Evolutionary conservation across 2,888 invertebrate genomes (phyloP), one percentile per base, ranked within the genome.

Genomic region (Trissolcus japonicus): DNA sequence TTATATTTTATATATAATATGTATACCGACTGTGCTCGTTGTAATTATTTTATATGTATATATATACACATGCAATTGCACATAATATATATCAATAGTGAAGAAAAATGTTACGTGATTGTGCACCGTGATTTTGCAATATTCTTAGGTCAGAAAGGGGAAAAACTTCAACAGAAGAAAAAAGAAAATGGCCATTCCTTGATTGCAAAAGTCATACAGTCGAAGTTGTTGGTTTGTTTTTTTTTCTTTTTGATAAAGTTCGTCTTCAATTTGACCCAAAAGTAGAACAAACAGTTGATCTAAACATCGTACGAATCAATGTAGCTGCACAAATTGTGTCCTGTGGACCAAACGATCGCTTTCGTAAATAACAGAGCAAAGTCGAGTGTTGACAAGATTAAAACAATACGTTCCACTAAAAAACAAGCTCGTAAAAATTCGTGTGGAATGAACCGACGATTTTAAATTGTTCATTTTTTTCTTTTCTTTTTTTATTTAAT

Each of bases 291-390:
- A 76, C 76, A 75, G 50, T 35, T 11, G 35, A 35, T 35, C 11
- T 7, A 35, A 35, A 35, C 73, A 55, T 48, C 13, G 9, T 69
- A 40, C 48, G 35, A 35, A 63, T 78, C 65, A 65, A 80, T 84
- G 85, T 84, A 86, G 83, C 82, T 82, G 83, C 82, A 86, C 83
- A 35, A 65, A 59, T 59, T 63, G 51, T 29, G 81, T 84, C 80
- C 84, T 84, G 83, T 82, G 85, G 84, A 87, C 85, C 81, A 86
- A 76, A 81, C 83, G 41, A 40, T 83, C 81, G 80, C 78, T 66
- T 84, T 6, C 4, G 1, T 35, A 35, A 35, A 35, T 35, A 83
- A 61, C 54, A 54, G 53, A 74, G 74, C 74, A 67, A 9, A 62
- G 40, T 62, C 62, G 62, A 67, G 57, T 50, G 29, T 40, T 51